Base-by-base conservation (phyloP, 2,113 vertebrate genomes). In the Felis chaus region DNA sequence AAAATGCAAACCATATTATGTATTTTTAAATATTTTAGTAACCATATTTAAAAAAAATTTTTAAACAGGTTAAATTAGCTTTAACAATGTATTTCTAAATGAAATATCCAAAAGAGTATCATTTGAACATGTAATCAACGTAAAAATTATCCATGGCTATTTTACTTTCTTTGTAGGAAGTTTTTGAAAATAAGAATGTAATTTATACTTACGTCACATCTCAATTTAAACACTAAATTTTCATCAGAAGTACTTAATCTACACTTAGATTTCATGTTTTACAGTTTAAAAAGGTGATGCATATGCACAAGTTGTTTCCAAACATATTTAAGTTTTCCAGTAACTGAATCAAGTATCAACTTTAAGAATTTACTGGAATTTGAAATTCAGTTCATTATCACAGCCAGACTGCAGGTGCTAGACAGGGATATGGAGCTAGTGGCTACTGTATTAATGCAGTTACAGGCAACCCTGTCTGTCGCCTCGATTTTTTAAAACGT, bases 141-240 rank as follows among this genome's bases (percentile, higher is more conserved):
- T 63, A 94, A 78, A 86, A 81, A 79, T 65, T 89, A 84, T 57
- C 66, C 84, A 50, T n/a, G 29, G 10, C 4, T 78, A 73, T 45
- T 87, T 91, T 84, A 45, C 18, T 66, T 65, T 39, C 21, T 91
- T 53, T 48, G 23, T n/a, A 93, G 16, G 45, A 61, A 87, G 4
- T 90, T 78, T 85, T 91, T 79, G 68, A 96, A 93, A 92, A 82
- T 15, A 25, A 9, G 27, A 82, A 18, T n/a, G 1, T 88, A 83
- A 36, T 90, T 94, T 88, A 69, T 1, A 61, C 61, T 91, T 87
- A 14, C 1, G 92, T 48, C 45, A 85, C 25, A 66, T 50, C 33
- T 86, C 76, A 96, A 94, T 85, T 50, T 31, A n/a, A 95, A 61
- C 41, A 53, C 39, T 92, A 61, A 82, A 39, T 81, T 92, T 87